Base-by-base conservation (phyloP, 2,113 vertebrate species). In the Alectura lathami region DNA sequence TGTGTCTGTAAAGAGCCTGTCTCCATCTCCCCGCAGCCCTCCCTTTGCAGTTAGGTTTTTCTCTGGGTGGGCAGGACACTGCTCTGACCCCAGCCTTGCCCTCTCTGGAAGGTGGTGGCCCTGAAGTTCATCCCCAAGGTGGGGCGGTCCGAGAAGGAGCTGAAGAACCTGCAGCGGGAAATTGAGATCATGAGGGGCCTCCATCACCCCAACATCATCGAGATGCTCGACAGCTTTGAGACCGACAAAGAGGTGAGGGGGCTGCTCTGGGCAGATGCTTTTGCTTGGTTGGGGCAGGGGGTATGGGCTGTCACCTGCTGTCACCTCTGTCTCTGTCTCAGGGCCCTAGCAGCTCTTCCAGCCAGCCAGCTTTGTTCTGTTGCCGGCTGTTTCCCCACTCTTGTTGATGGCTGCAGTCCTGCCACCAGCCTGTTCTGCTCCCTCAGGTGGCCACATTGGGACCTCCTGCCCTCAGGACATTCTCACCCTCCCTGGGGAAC, bases 121-220 rank as follows among this genome's bases (percentile, higher is more conserved):
- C 97, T 99, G 62, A 99, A 99, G 96, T 99, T 99, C 94, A 99
- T 99, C 85, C 98, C 99, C 17, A 99, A 99, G 91, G 77, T 99
- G 76, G 98, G 98, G 15, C 98, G 98, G 3, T 99, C 99, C 32
- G 98, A 99, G 62, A 99, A 99, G 93, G 99, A 99, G 92, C 97
- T 99, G 27, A 98, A 97, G 73, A 98, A 98, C 86, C 97, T 99
- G 40, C 98, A 98, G 60, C 97, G 97, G 60, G 99, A 99, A 94
- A 99, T 99, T 78, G 99, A 99, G 75, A 99, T 99, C 56, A 98
- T 99, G 99, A 98, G 98, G 43, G 98, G 97, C 24, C 98, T 99
- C 43, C 96, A 97, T 43, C 99, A 99, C 69, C 99, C 99, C 62
- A 99, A 99, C 88, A 99, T 99, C 70, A 98, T 99, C 21, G 98